Evolutionary conservation across 2,113 vertebrate species (phyloP), one percentile per base, ranked within the genome.

Genomic region (Apteryx owenii): DNA sequence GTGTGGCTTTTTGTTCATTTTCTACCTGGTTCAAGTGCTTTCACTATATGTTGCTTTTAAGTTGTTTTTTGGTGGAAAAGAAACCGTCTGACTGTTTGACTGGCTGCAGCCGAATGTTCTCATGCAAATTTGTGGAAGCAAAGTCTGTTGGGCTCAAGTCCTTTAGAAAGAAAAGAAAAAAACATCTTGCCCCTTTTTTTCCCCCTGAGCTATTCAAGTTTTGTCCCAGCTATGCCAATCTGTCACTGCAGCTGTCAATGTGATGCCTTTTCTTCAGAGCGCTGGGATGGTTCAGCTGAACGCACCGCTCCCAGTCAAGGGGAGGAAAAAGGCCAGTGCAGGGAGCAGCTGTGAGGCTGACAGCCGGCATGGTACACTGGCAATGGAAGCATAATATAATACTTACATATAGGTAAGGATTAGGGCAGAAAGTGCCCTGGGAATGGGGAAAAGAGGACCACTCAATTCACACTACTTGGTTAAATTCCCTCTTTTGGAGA

Each of bases 231-330:
- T 71, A 33, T 89, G 81, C 77, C 94, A 91, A 78, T 93, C 94
- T 96, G 93, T 94, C 92, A 82, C 64, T 93, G 89, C 92, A 96
- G 85, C 95, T 97, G 93, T 92, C 94, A 92, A 75, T 36, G 40
- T 80, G 73, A 76, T 96, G 89, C 33, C 68, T 95, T 92, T 88
- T 68, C 95, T 94, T 79, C 82, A 88, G 88, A 89, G 87, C 51
- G 40, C 53, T 75, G 81, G 72, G 81, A 83, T 54, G 73, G 65
- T 60, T 90, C 93, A 87, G 85, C 79, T 93, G 85, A 93, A 96
- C 88, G 70, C 53, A 4, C 22, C 73, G 69, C 82, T 90, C 90
- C 60, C 14, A 64, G 71, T 94, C 79, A 93, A 82, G 85, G 40
- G 50, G 61, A 85, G n/a, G 62, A 89, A 28, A 78, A 89, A 80